A percentile compares a stretch with the other conserved stretches of the same genome.
These are phyloP conservation scores for Sphyrna mokarran DNA, from an alignment of 2,113 vertebrate species.

Conservation along the genomic window DNA sequence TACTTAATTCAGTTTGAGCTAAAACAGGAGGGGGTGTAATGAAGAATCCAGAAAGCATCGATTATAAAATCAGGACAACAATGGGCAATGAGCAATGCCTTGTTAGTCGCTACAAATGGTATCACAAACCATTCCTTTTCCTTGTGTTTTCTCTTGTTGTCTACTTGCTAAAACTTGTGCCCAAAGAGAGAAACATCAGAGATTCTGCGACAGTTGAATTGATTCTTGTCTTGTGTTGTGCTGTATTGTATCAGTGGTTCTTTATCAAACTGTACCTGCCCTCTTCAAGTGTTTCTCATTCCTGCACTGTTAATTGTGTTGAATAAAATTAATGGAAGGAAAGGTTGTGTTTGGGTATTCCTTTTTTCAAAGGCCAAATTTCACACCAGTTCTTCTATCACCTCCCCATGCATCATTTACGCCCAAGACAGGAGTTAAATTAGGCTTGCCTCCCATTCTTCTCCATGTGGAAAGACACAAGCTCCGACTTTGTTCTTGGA, in stretches of 20 bases:
- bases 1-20: not conserved
- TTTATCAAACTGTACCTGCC: not conserved
- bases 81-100: not conserved
- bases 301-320: not conserved
- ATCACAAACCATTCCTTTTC: not conserved
- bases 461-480: not conserved
- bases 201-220: not conserved
- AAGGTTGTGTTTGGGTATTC: not conserved
- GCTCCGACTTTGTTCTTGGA: not conserved
- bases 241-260: not conserved
- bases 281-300: not conserved
- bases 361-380: not conserved
- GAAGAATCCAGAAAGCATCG: not conserved
- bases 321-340: constrained; percentile 2
- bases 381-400: not conserved
- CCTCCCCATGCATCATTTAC: not conserved
- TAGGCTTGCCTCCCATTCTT: not conserved
- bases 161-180: not conserved
- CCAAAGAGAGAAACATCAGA: not conserved
- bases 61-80: not conserved
- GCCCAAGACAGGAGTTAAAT: not conserved
- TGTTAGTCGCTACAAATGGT: not conserved
- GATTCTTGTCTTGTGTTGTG: not conserved
- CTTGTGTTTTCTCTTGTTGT: not conserved
- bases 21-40: not conserved